Base-by-base conservation (phyloP, 2,113 vertebrate species). In the Labrus mixtus region DNA sequence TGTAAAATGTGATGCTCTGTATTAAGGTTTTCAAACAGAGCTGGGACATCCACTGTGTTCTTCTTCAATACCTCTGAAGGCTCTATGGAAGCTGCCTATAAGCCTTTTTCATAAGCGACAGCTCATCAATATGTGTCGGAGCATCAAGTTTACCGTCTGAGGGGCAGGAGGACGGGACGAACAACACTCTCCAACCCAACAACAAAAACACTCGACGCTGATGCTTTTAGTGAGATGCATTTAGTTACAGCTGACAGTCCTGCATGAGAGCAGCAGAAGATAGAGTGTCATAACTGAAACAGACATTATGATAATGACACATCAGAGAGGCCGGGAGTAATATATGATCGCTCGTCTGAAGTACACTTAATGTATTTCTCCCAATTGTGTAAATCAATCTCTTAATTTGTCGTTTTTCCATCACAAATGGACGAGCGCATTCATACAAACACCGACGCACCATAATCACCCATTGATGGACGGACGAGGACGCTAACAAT, bases 231-330 rank as follows among this genome's bases (percentile, higher is more conserved):
- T 16, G 68, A 57, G 50, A 58, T 15, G 22, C 66, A 33, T 57
- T 73, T 43, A 55, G 67, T 50, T 55, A 39, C 53, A 36, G 10
- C 50, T 65, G 62, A 68, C 67, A 69, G 76, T 64, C 58, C 57
- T 53, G 57, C 68, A 54, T 8, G 22, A 23, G 51, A 7, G 15
- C 20, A 20, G 56, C 1, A 9, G 20, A 50, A 58, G 66, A 81
- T 51, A 58, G 68, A 76, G 45, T 72, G 65, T 69, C 51, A 39
- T 20, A 63, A 67, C 23, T 65, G 68, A 73, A 79, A 83, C 8
- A 58, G 58, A 66, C 59, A 80, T 79, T 71, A 86, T 71, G 78
- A 64, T 78, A 78, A 84, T 82, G 59, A 74, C 23, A 50, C 73
- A 62, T 71, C 70, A 78, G 79, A 78, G 50, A 75, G 33, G 65